Base-by-base conservation (phyloP, 2,888 invertebrate species). In the Erebia aethiops region DNA sequence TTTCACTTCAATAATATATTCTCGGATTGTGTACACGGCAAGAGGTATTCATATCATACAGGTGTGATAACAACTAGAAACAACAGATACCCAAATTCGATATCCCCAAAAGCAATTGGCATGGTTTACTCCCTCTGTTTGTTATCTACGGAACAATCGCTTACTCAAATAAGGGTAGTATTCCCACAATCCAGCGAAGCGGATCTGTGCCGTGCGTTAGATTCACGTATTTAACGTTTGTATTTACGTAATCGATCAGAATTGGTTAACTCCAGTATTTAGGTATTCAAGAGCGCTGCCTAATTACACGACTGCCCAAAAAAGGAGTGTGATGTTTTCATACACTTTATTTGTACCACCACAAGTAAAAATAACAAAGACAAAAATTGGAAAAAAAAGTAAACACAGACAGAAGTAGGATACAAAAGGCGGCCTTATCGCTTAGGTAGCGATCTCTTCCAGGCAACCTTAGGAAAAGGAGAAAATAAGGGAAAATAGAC, bases 51-150 rank as follows among this genome's bases (percentile, higher is more conserved):
- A 18, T 18, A 7, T 0, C 9, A 9, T 26, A 26, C 56, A 13
- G 56, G 7, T 57, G 56, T 21, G 56, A 57, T 57, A 26, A 57
- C 13, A 57, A 26, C 26, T 57, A 26, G 21, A 75, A 79, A 78
- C 82, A 80, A 77, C 76, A 78, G 78, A 77, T 75, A 81, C 82
- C 80, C 83, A 79, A 62, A 62, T 46, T 16, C 61, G 61, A 61
- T 61, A 61, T 61, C 46, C 18, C 18, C 46, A 43, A 61, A 61
- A 61, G 61, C 61, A 61, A 61, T 46, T 46, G 61, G 46, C 21
- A 46, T 43, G 18, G 46, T 46, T 61, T 61, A 46, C 61, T 41
- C 41, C 16, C 41, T 46, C 49, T 14, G 62, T 62, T 62, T 62
- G 61, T 26, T 61, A 61, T 62, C 62, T 46, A 16, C 13, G 9